Evolutionary conservation across 30 jellyfish, hydroid and myxozoan species (phyloP).

Genomic region (Kudoa iwatai): DNA sequence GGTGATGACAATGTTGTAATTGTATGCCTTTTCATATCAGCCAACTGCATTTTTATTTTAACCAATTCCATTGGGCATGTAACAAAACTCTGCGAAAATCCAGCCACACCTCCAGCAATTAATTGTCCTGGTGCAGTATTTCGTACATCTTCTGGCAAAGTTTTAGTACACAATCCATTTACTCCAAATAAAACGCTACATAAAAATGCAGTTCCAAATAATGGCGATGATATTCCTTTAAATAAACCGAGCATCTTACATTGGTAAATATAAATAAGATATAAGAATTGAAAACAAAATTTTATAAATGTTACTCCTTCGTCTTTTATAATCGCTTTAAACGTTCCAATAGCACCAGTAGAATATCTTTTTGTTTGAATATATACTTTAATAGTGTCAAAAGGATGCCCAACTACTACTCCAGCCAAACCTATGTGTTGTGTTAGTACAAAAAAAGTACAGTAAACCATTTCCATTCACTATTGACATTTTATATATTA

Average conservation of each 20-base stretch:
- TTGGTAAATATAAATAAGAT: no score
- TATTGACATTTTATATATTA: background rate
- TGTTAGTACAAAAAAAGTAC: no score
- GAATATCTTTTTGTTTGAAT: no score
- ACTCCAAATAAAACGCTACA: constrained; percentile 42
- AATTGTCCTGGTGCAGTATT: constrained; percentile 10
- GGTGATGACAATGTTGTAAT: constrained; percentile 11
- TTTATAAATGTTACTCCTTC: constrained; percentile 21
- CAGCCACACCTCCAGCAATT: constrained; percentile 42
- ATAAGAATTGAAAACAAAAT: no score
- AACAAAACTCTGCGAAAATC: constrained; percentile 12
- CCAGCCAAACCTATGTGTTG: constrained; percentile 67
- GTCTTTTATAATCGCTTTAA: constrained; percentile 5
- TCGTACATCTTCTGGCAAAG: constrained; percentile 6
- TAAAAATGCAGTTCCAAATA: constrained; percentile 15
- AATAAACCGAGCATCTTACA: constrained; percentile 14
- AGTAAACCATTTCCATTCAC: no score
- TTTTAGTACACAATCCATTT: constrained; percentile 10
- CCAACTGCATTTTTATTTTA: constrained; percentile 22
- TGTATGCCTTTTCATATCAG: constrained; percentile 6
- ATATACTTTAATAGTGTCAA: constrained; percentile 40
- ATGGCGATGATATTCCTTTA: constrained; percentile 55
- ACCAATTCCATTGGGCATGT: constrained; percentile 27
- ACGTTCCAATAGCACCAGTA: constrained; percentile 9
- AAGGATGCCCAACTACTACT: constrained; percentile 52